A percentile compares a stretch with the other conserved stretches of the same genome.
Evolutionary conservation across 2,113 vertebrate species (phyloP).

Genomic region (Anser brachyrhynchus): DNA sequence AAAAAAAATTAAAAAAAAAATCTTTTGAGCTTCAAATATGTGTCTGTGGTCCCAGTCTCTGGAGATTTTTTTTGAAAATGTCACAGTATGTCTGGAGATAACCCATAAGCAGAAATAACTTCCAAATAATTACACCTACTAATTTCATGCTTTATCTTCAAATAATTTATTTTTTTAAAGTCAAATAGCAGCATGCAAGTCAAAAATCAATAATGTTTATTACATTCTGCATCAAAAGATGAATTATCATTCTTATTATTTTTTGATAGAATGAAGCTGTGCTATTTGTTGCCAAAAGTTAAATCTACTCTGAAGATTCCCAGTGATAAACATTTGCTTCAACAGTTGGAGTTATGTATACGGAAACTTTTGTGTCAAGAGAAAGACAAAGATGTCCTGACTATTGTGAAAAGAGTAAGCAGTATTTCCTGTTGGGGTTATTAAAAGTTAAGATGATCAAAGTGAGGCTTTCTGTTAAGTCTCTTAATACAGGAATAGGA

Average conservation of each 20-base stretch:
- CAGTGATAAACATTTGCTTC: constrained; percentile 89
- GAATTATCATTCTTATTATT: not conserved
- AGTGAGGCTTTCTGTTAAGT: not conserved
- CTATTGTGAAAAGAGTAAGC: constrained; percentile 88
- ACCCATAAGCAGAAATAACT: not conserved
- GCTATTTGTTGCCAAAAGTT: constrained; percentile 89
- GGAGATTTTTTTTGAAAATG: not conserved
- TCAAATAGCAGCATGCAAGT: not conserved
- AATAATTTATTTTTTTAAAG: not conserved
- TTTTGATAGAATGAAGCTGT: constrained; percentile 85
- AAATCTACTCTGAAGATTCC: constrained; percentile 90
- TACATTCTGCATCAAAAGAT: not conserved
- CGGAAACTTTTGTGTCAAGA: constrained; percentile 91
- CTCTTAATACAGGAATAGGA: not conserved
- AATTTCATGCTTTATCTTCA: not conserved
- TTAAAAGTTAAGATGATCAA: not conserved
- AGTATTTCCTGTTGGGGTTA: not conserved
- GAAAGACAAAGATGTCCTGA: constrained; percentile 93
- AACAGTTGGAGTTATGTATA: constrained; percentile 91
- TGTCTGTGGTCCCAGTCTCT: not conserved
- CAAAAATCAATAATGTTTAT: not conserved
- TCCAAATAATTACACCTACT: not conserved
- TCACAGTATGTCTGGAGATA: not conserved
- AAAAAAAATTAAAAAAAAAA: not conserved
- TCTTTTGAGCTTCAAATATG: not conserved